A percentile compares a stretch with the other conserved stretches of the same genome.
Conservation (phyloP, 2,797 vertebrate genomes). For the Odontamblyopus lacepedii region DNA sequence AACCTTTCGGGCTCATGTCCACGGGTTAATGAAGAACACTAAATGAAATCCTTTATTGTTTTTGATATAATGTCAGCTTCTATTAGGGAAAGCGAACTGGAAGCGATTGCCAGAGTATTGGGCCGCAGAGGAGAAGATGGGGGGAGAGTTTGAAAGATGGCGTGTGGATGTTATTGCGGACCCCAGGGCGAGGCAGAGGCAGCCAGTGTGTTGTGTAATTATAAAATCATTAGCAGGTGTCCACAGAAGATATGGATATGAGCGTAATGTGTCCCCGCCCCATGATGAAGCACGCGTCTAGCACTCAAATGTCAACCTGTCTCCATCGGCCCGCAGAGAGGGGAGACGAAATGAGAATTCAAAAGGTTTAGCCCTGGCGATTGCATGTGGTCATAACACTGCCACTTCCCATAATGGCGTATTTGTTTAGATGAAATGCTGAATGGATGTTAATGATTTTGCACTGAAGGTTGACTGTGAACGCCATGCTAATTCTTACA, state of each 20-base stretch:
- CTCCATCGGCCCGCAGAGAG: conserved; percentile 57
- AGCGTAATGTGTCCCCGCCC: conserved; percentile 79
- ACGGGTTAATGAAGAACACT: conserved; percentile 90
- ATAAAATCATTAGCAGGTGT: conserved; percentile 85
- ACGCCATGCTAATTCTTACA: background rate
- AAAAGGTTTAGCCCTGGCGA: conserved; percentile 44
- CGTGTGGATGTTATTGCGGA: conserved; percentile 37
- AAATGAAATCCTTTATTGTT: conserved; percentile 94
- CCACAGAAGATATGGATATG: conserved; percentile 82
- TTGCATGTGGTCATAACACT: conserved; percentile 35
- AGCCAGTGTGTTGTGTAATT: conserved; percentile 76
- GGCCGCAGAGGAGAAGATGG: conserved; percentile 48
- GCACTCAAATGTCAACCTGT: conserved; percentile 80
- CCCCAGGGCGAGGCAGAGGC: conserved; percentile 56
- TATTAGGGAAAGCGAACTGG: conserved; percentile 80
- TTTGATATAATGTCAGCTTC: conserved; percentile 98
- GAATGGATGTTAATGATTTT: conserved; percentile 26
- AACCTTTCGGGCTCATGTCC: conserved; percentile 46
- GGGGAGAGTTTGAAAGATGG: conserved; percentile 11
- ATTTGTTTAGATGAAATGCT: conserved; percentile 30
- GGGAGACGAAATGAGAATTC: conserved; percentile 46
- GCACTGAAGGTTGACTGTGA: conserved; percentile 11
- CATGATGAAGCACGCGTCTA: conserved; percentile 76
- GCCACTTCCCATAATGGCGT: conserved; percentile 25
- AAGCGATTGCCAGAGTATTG: conserved; percentile 67